A percentile compares a stretch with the other conserved stretches of the same genome.
phyloP scores from a whole-genome alignment of 2,113 vertebrate genomes.

The Mus musculus region DNA sequence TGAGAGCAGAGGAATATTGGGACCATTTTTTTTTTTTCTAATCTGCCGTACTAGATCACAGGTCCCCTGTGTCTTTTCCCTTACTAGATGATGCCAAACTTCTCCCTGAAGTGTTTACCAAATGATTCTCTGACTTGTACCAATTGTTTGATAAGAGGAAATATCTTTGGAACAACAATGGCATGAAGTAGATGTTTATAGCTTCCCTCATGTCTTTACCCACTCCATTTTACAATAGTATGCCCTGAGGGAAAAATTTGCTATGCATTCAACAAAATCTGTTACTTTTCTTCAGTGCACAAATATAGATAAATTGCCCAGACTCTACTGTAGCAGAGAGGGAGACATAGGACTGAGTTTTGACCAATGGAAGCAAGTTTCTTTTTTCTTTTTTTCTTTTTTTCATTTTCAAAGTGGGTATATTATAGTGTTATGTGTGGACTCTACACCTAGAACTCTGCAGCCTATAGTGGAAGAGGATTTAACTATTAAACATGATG shows the following conservation, averaged over 20 bases:
- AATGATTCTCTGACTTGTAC: background rate
- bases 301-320: background rate
- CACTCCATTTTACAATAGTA: background rate
- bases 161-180: background rate
- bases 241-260: background rate
- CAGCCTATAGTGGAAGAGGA: background rate
- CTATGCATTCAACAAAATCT: background rate
- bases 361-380: background rate
- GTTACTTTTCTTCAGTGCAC: background rate
- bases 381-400: background rate
- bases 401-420: slow-evolving; percentile 25
- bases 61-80: background rate
- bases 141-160: background rate
- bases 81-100: background rate
- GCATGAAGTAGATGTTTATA: background rate
- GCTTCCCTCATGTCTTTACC: too few relatives aligned
- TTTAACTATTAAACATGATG: background rate
- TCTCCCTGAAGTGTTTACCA: slow-evolving; percentile 20
- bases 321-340: background rate
- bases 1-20: background rate
- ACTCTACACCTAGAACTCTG: background rate
- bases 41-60: background rate
- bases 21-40: background rate
- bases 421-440: background rate
- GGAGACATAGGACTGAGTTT: background rate